Evolutionary conservation across 1,140 invertebrate genomes (phyloP).

Genomic region (Parasteatoda tepidariorum): DNA sequence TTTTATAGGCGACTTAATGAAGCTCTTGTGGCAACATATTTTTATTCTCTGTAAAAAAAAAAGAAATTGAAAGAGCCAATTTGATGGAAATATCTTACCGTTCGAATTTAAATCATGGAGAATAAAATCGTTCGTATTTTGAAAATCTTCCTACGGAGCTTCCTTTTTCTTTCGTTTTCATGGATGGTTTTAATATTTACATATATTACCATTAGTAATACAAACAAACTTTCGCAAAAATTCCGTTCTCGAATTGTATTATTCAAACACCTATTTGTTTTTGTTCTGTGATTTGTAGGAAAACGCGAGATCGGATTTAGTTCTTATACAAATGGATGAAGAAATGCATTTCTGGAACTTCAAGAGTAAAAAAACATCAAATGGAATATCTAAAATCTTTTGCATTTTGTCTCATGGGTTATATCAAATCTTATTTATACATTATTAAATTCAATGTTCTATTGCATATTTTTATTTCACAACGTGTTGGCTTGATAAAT

Average conservation of each 20-base stretch:
- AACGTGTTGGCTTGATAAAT: no score
- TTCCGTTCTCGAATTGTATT: not conserved
- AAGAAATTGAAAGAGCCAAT: not conserved
- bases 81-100: not conserved
- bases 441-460: no score
- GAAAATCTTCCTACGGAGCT: not conserved
- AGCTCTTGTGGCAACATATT: no score
- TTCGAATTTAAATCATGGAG: not conserved
- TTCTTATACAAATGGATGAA: not conserved
- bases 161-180: not conserved
- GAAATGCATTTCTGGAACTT: not conserved
- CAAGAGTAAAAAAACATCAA: no score
- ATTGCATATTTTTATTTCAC: no score
- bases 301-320: not conserved
- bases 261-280: not conserved
- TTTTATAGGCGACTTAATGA: no score
- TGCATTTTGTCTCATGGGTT: no score
- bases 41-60: no score
- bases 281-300: not conserved
- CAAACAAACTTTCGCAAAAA: not conserved
- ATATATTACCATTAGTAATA: not conserved
- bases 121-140: not conserved
- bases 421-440: no score
- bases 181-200: not conserved
- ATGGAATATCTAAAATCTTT: no score